A percentile compares a stretch with the other conserved stretches of the same genome.
phyloP scores from a whole-genome alignment of 2,888 invertebrate genomes.

The Papilio elwesi region DNA sequence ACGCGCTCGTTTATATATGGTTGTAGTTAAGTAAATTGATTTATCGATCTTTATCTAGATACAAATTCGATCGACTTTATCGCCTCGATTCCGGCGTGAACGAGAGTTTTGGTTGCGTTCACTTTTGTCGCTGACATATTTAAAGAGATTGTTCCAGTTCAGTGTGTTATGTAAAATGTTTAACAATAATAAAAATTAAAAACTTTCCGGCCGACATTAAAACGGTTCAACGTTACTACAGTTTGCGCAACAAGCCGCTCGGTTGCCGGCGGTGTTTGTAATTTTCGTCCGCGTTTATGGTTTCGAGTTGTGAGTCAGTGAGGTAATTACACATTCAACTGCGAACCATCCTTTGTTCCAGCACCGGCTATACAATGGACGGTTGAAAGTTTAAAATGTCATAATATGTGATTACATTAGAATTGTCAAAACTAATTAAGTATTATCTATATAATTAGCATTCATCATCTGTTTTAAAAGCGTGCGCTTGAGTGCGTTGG shows the following conservation, averaged over 20 bases:
- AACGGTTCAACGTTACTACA: conserved; percentile 8
- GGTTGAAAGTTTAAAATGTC: conserved; percentile 18
- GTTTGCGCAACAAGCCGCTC: conserved; percentile 30
- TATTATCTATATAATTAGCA: conserved; percentile 23
- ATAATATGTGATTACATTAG: conserved; percentile 22
- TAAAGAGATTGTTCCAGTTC: conserved; percentile 12
- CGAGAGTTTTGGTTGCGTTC: conserved; percentile 12
- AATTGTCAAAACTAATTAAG: conserved; percentile 18
- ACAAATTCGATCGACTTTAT: conserved; percentile 9
- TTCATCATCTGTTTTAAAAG: neutral
- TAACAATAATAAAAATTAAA: conserved; percentile 6
- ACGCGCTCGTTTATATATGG: neutral
- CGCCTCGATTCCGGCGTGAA: conserved; percentile 7
- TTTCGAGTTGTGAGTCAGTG: conserved; percentile 33
- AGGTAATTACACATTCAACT: conserved; percentile 34
- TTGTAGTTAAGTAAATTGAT: conserved; percentile 14
- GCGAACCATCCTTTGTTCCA: conserved; percentile 31
- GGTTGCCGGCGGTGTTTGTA: conserved; percentile 31
- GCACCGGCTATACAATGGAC: conserved; percentile 3
- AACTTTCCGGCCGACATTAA: conserved; percentile 9
- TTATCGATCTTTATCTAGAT: conserved; percentile 30
- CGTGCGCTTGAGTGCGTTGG: neutral
- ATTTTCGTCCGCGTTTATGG: conserved; percentile 36
- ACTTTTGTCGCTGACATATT: conserved; percentile 14
- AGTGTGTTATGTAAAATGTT: conserved; percentile 20